Evolutionary conservation across 2,797 vertebrate genomes (phyloP).

Genomic region (Lindbergichthys nudifrons): DNA sequence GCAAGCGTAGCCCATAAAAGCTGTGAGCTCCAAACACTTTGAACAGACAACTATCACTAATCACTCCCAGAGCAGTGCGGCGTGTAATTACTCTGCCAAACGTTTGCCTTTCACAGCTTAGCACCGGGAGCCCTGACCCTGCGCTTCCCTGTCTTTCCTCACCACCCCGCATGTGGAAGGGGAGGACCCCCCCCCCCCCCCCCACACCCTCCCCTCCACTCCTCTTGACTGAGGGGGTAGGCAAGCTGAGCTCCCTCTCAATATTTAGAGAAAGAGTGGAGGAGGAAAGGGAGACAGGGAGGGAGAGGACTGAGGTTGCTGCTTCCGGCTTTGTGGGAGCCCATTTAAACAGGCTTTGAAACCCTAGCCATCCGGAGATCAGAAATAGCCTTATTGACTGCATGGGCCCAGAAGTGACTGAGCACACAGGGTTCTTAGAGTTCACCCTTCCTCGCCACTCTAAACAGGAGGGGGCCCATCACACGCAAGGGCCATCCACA

Average conservation of each 20-base stretch:
- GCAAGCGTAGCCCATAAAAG: constrained; percentile 82
- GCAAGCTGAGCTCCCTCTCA: constrained; percentile 78
- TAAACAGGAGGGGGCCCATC: constrained; percentile 44
- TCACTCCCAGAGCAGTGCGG: constrained; percentile 86
- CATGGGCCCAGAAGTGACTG: constrained; percentile 80
- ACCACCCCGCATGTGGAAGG: constrained; percentile 69
- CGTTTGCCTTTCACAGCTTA: constrained; percentile 88
- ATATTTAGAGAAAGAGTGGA: constrained; percentile 78
- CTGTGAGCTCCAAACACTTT: constrained; percentile 82
- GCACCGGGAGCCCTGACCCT: constrained; percentile 84
- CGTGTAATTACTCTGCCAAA: constrained; percentile 88
- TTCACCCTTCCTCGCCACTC: constrained; percentile 64
- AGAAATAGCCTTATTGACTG: constrained; percentile 86
- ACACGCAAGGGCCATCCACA: constrained; percentile 50
- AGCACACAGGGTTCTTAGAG: constrained; percentile 76
- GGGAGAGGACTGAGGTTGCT: constrained; percentile 77
- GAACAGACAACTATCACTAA: constrained; percentile 87
- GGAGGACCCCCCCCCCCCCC: background rate
- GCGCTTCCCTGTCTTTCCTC: constrained; percentile 84
- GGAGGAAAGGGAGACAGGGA: constrained; percentile 65
- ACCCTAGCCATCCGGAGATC: constrained; percentile 86
- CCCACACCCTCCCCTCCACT: constrained; percentile 6
- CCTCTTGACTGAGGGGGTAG: constrained; percentile 60
- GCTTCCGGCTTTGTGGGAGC: constrained; percentile 84
- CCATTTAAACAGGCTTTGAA: constrained; percentile 87